A percentile compares a stretch with the other conserved stretches of the same genome.
These are phyloP conservation scores for Drosophila cracens DNA, from an alignment of 2,888 invertebrate genomes.

Conservation along the genomic window DNA sequence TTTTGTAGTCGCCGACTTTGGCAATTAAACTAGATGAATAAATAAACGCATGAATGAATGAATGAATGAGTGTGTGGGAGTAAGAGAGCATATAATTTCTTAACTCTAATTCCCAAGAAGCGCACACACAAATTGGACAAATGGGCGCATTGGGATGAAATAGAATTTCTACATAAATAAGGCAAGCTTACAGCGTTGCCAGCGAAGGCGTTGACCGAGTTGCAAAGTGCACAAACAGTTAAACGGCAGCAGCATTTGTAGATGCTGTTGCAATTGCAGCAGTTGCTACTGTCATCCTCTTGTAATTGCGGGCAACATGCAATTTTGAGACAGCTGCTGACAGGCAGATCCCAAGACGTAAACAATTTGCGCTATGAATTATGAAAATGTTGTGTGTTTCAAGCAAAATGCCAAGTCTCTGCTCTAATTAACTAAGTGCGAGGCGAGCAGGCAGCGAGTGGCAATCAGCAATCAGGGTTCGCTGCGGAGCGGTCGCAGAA, in stretches of 20 bases:
- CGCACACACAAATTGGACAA: constrained; percentile 70
- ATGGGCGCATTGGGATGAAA: constrained; percentile 57
- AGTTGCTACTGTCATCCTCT: constrained; percentile 42
- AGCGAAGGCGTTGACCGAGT: constrained; percentile 41
- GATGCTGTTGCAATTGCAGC: constrained; percentile 16
- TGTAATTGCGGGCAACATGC: constrained; percentile 67
- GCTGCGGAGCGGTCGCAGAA: constrained; percentile 24
- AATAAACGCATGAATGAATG: constrained; percentile 56
- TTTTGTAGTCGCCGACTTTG: constrained; percentile 67
- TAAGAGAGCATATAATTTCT: constrained; percentile 62
- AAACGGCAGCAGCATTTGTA: constrained; percentile 51
- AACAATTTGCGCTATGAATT: constrained; percentile 77
- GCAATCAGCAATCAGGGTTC: constrained; percentile 24
- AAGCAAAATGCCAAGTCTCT: constrained; percentile 61
- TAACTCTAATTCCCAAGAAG: constrained; percentile 76
- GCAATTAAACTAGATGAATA: constrained; percentile 74
- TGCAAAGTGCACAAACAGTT: constrained; percentile 71
- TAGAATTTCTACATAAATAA: constrained; percentile 47
- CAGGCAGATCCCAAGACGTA: constrained; percentile 29
- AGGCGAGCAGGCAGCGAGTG: constrained; percentile 35
- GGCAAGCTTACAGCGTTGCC: constrained; percentile 29
- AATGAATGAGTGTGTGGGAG: constrained; percentile 20
- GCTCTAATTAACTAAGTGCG: constrained; percentile 77
- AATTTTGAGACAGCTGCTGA: constrained; percentile 56
- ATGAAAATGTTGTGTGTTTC: constrained; percentile 59